phyloP scores from a whole-genome alignment of 2,797 vertebrate species.

The Psittacula echo region DNA sequence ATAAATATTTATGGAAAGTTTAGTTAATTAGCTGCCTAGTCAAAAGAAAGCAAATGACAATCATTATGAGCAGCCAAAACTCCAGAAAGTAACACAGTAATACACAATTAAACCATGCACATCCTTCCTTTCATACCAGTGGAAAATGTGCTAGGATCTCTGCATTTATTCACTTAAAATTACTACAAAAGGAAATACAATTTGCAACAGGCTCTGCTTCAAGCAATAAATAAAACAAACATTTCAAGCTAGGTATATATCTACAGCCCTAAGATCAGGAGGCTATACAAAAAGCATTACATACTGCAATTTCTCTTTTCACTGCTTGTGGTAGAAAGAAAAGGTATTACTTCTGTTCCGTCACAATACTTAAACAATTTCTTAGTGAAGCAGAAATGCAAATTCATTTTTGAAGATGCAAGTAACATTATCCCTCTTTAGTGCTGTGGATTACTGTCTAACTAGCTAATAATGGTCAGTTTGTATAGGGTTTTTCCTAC shows the following conservation, averaged over 20 bases:
- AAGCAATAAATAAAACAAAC: conserved; percentile 33
- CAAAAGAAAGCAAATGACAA: conserved; percentile 33
- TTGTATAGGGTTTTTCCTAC: not conserved
- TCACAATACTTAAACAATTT: not conserved
- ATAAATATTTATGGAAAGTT: conserved; percentile 36
- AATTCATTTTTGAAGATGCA: not conserved
- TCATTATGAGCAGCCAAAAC: not conserved
- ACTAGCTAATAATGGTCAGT: not conserved
- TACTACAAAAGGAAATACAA: conserved; percentile 12
- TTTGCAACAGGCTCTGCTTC: not conserved
- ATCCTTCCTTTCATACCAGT: not conserved
- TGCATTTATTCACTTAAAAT: not conserved
- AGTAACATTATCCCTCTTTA: not conserved
- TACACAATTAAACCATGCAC: not conserved
- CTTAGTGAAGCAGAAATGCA: not conserved
- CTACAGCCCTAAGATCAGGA: not conserved
- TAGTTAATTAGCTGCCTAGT: conserved; percentile 1
- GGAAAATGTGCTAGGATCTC: not conserved
- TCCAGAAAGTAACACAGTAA: not conserved
- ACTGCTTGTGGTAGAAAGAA: not conserved
- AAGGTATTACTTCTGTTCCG: not conserved
- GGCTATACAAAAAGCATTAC: not conserved
- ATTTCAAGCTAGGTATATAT: not conserved
- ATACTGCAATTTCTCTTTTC: not conserved
- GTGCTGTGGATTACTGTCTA: not conserved